These are phyloP conservation scores for Panagrolaimus sp. DNA, from an alignment of 1,140 invertebrate species.

Conservation along the genomic window DNA sequence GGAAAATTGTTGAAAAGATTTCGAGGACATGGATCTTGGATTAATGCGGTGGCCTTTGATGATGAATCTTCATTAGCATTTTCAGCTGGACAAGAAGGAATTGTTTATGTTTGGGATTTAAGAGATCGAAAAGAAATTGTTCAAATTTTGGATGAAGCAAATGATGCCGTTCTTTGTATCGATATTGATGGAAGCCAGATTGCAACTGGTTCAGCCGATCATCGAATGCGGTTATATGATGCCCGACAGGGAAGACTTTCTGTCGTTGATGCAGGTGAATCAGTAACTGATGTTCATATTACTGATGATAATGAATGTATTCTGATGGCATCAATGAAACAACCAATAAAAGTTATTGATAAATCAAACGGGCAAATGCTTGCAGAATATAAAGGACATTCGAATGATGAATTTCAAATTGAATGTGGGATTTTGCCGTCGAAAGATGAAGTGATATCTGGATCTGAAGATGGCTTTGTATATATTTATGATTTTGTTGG, in stretches of 20 bases:
- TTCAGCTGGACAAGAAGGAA: slow-evolving; percentile 16
- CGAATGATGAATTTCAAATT: slow-evolving; percentile 10
- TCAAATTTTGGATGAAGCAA: slow-evolving; percentile 14
- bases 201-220: slow-evolving; percentile 7
- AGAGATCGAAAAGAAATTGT: neutral
- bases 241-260: slow-evolving; percentile 1
- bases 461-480: neutral
- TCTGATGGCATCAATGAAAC: neutral
- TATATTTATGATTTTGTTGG: slow-evolving; percentile 15
- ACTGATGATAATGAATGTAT: slow-evolving; percentile 18
- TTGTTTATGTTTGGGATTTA: neutral
- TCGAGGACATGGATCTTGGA: neutral
- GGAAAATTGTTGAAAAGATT: neutral
- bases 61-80: slow-evolving; percentile 2
- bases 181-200: slow-evolving; percentile 12
- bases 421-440: slow-evolving; percentile 7
- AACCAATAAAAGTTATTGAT: slow-evolving; percentile 10
- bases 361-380: slow-evolving; percentile 9
- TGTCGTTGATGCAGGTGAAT: neutral
- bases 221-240: slow-evolving; percentile 1
- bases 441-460: slow-evolving; percentile 12
- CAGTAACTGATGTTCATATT: slow-evolving; percentile 16
- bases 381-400: slow-evolving; percentile 1
- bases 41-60: slow-evolving; percentile 14
- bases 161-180: neutral